Base-by-base conservation (phyloP, 2,888 invertebrate genomes). In the Pyrrhosoma nymphula region DNA sequence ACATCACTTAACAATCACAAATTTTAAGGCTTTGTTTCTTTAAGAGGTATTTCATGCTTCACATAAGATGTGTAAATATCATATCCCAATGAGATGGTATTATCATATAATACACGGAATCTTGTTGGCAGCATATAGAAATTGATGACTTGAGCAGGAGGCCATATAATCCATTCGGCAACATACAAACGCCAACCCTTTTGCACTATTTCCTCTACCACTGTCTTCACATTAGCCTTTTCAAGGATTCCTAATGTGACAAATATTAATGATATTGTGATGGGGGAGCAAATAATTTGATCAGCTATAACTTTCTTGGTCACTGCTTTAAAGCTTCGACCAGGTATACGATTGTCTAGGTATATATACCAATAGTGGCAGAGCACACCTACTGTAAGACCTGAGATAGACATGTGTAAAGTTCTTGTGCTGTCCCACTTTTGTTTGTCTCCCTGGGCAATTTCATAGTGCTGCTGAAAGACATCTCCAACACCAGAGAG, bases 131-230 rank as follows among this genome's bases (percentile, higher is more conserved):
- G 97, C 96, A 98, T 98, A 97, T 98, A 99, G 97, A 99, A 99
- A 97, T 99, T 99, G n/a, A 99, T 97, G 88, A 99, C 97, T 97
- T 99, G 99, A 0, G 99, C 99, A 14, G 98, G 98, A 0, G 99
- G 99, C 99, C 99, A 99, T 56, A 99, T 98, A 14, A 98, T 96
- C 98, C 99, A 99, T 97, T 99, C 99, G 0, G 99, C 99, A 95
- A 98, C 97, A 96, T 99, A 99, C 23, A 99, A 97, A 96, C 97
- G 98, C 97, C 98, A 98, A 39, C 98, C 98, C 97, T 99, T 99
- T 56, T 97, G 97, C 96, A 97, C 97, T 63, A 98, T 97, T 97
- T 99, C 98, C 88, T 97, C 97, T 96, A 97, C 97, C 95, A 98
- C 97, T 96, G 98, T 98, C 30, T 97, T 96, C 95, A 97, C 96